phyloP scores from a whole-genome alignment of 2,113 vertebrate genomes.

The Zosterops hypoxanthus region DNA sequence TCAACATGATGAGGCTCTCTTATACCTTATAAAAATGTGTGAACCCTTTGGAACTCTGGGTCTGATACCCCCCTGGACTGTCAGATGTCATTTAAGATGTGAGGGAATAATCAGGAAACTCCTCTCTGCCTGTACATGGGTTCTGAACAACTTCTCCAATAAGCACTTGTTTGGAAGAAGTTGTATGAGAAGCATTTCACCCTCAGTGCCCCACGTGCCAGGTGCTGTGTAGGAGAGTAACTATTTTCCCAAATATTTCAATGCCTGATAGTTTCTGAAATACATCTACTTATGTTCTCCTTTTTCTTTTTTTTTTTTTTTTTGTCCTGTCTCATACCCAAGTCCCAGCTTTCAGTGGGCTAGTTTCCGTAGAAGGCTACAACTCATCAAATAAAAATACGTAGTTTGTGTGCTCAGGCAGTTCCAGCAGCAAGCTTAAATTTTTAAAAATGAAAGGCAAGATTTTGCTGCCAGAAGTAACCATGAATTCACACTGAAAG shows the following conservation, averaged over 20 bases:
- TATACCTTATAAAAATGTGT: background rate
- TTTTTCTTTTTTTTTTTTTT: background rate
- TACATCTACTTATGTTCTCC: background rate
- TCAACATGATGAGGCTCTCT: background rate
- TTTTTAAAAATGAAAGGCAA: slow-evolving; percentile 10
- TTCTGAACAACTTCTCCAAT: background rate
- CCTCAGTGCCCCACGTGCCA: background rate
- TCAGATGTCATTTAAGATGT: background rate
- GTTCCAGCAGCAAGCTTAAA: background rate
- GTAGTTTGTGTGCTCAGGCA: background rate
- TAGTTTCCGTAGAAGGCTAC: background rate
- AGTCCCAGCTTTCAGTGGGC: background rate
- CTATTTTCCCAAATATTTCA: background rate
- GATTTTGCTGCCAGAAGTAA: slow-evolving; percentile 14
- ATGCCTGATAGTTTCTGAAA: background rate
- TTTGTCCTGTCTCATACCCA: background rate
- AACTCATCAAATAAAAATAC: background rate
- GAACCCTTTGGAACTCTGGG: background rate
- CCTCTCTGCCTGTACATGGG: background rate
- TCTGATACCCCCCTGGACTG: background rate
- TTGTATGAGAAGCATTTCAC: background rate
- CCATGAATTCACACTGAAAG: slow-evolving; percentile 10
- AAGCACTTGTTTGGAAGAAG: background rate
- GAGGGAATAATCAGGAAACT: background rate
- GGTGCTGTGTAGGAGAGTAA: background rate